Percentiles rank a stretch among this genome's conserved stretches.
phyloP scores from a whole-genome alignment of 2,888 invertebrate species.

The Gastracanthus pulcherrimus region DNA sequence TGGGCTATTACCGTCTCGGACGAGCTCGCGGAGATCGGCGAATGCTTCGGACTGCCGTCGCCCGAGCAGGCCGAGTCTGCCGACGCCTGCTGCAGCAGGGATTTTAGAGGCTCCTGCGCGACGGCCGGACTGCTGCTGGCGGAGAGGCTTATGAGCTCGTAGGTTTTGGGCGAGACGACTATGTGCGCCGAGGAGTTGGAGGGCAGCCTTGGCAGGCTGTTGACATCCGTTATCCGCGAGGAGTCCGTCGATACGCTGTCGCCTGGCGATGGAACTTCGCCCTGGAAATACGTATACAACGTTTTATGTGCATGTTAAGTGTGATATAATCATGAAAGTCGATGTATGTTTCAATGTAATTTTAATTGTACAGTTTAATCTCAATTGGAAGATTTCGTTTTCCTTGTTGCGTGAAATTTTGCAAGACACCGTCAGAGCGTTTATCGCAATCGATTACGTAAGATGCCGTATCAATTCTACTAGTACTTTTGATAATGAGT shows the following conservation, averaged over 20 bases:
- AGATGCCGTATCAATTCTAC: neutral
- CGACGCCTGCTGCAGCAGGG: neutral
- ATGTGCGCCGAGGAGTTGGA: constrained; percentile 48
- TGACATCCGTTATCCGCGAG: constrained; percentile 50
- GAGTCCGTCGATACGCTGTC: constrained; percentile 67
- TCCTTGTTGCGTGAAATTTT: neutral
- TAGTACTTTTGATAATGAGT: neutral
- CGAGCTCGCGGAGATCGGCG: constrained; percentile 18
- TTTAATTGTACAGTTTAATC: neutral
- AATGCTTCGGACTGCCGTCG: constrained; percentile 27
- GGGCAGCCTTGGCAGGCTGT: constrained; percentile 43
- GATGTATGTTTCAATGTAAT: neutral
- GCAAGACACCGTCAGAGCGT: neutral
- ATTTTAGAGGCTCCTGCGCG: neutral
- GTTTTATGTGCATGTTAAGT: too few relatives aligned
- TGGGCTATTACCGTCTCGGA: neutral
- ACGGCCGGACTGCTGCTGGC: neutral
- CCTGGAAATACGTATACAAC: too few relatives aligned
- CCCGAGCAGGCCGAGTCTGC: constrained; percentile 12
- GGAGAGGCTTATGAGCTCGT: constrained; percentile 36
- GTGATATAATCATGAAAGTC: too few relatives aligned
- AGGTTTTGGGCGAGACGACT: constrained; percentile 50
- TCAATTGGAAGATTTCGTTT: neutral
- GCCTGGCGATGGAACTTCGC: constrained; percentile 64
- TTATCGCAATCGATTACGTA: neutral